Base-by-base conservation (phyloP, 2,797 vertebrate species). In the Dicrostonyx torquatus region DNA sequence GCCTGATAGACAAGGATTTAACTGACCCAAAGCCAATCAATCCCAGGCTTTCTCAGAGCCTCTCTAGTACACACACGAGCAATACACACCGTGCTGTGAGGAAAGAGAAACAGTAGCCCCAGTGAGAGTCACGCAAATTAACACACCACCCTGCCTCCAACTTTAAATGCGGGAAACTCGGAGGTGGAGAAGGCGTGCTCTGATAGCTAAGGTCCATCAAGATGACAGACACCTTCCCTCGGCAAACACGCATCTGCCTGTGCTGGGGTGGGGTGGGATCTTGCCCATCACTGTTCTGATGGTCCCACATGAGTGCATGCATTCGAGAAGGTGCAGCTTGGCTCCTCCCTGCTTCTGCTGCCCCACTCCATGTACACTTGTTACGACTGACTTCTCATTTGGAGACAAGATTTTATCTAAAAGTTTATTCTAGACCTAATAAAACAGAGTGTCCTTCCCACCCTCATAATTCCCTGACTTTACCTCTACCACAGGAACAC, bases 281-380 rank as follows among this genome's bases (percentile, higher is more conserved):
- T 29, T 2, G 15, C 48, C 37, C 15, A 0, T n/a, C n/a, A 22
- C 53, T 18, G 43, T 4, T 18, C 45, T 17, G 64, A 17, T 22
- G 0, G 8, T 15, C 37, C 89, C 8, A 62, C 2, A n/a, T 31
- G 22, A 12, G 26, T 6, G 9, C 6, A 12, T 29, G 9, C 4
- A 29, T 10, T 2, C 2, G 0, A 0, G 4, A 75, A 26, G 40
- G 34, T 4, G 10, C 1, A 2, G 37, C 43, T 10, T 8, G 18
- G 18, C 17, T 66, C 37, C 34, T 50, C 24, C 22, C n/a, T 60
- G 43, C 91, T 40, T 58, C 55, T 20, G 43, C 24, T 31, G 10
- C 9, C 5, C 94, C 7, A 26, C 20, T 64, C 79, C 75, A 40
- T 2, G 20, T 2, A 60, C 12, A 53, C 58, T 8, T 37, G 6